Conservation (phyloP, 2,797 vertebrate genomes). For the Gambusia yucatana region DNA sequence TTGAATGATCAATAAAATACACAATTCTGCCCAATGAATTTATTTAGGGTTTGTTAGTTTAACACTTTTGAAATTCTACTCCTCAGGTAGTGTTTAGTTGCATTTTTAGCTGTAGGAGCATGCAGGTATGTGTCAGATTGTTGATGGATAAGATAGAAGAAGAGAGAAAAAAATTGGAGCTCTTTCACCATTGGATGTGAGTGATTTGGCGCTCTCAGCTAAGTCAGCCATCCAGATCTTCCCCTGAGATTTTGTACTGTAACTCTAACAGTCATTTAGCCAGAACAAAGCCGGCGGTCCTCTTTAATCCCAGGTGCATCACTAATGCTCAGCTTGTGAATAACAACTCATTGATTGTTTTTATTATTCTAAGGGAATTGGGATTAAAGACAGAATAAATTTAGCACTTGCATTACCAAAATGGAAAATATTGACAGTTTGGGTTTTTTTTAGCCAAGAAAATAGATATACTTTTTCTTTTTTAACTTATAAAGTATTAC, state of each 20-base stretch:
- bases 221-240: conserved; percentile 27
- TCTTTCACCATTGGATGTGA: conserved; percentile 30
- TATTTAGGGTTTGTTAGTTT: neutral
- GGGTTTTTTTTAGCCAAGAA: neutral
- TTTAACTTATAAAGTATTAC: neutral
- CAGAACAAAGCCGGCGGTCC: conserved; percentile 28
- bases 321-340: conserved; percentile 33
- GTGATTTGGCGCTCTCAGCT: conserved; percentile 2
- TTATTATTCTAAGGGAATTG: conserved; percentile 18
- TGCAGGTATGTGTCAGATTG: neutral
- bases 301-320: conserved; percentile 33
- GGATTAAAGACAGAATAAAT: conserved; percentile 8
- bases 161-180: conserved; percentile 21
- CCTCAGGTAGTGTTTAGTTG: neutral
- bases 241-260: conserved; percentile 18
- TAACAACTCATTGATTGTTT: conserved; percentile 30
- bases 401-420: neutral
- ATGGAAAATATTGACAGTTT: neutral
- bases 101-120: conserved; percentile 26
- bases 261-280: conserved; percentile 32
- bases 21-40: neutral
- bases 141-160: conserved; percentile 31
- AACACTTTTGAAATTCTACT: neutral
- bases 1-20: neutral
- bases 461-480: neutral